A percentile compares a stretch with the other conserved stretches of the same genome.
Conservation (phyloP, 2,888 invertebrate genomes). For the Epicampocera succincta region DNA sequence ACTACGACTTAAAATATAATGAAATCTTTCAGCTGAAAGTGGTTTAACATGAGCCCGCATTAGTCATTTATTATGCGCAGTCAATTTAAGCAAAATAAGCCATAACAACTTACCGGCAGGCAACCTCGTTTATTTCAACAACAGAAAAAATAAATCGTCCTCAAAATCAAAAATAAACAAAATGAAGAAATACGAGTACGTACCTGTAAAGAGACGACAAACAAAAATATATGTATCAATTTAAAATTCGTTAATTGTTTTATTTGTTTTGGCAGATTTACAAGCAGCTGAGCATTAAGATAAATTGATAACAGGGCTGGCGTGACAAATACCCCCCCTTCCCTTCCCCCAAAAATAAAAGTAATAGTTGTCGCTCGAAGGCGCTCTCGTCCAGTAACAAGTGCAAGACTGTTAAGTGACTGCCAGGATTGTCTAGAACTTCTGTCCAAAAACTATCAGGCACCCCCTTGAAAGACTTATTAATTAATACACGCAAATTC, state of each 20-base stretch:
- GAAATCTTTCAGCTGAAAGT: no score
- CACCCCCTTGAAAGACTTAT: constrained; percentile 24
- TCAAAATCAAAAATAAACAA: not conserved
- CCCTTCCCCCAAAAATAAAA: not conserved
- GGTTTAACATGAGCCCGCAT: no score
- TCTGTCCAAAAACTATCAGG: constrained; percentile 13
- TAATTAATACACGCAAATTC: not conserved
- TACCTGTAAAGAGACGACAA: constrained; percentile 60
- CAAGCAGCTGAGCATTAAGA: constrained; percentile 1
- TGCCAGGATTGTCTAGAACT: not conserved
- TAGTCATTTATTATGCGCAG: no score
- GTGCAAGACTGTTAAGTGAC: constrained; percentile 16
- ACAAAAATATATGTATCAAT: constrained; percentile 18
- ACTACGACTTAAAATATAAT: no score
- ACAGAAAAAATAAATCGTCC: not conserved
- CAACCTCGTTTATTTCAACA: not conserved
- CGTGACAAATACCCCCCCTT: not conserved
- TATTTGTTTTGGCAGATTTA: constrained; percentile 24
- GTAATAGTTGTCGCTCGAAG: not conserved
- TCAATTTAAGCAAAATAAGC: no score
- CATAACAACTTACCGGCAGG: constrained; percentile 20
- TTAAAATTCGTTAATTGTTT: not conserved
- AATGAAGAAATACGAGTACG: constrained; percentile 19
- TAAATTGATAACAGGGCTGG: constrained; percentile 48
- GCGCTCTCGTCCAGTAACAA: no score